Evolutionary conservation across 1,140 invertebrate genomes (phyloP).

Genomic region (Harlomillsia oculata): DNA sequence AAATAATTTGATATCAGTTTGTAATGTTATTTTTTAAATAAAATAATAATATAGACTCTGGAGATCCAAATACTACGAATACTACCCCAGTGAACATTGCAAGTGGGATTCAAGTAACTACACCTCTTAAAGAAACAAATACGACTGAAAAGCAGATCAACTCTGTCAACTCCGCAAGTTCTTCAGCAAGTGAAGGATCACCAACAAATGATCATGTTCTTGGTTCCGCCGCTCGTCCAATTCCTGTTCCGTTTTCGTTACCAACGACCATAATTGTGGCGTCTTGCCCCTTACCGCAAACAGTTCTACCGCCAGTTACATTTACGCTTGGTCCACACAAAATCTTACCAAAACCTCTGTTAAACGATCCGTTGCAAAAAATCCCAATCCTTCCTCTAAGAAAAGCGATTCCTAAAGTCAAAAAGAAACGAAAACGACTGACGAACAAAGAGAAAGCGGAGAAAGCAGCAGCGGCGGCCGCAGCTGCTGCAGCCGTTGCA

Average conservation of each 20-base stretch:
- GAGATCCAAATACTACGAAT: too few species aligned
- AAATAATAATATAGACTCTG: too few species aligned
- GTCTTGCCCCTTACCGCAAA: neutral
- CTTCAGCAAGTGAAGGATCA: neutral
- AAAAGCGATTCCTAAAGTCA: slow-evolving; percentile 3
- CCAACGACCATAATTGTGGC: slow-evolving; percentile 14
- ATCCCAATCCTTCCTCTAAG: slow-evolving; percentile 11
- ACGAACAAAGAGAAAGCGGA: neutral
- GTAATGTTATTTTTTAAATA: too few species aligned
- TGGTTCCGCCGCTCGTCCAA: neutral
- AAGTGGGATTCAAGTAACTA: too few species aligned
- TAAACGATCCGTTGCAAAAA: slow-evolving; percentile 5
- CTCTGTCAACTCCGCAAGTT: neutral
- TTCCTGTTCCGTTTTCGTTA: neutral
- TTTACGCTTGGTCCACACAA: neutral
- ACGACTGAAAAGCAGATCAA: neutral
- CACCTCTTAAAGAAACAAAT: slow-evolving; percentile 2
- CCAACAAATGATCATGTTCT: neutral
- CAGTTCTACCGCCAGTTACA: slow-evolving; percentile 8
- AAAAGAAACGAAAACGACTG: neutral
- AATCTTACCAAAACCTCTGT: slow-evolving; percentile 7
- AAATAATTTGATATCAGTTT: too few species aligned
- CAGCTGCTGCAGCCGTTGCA: too few species aligned
- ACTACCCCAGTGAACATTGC: too few species aligned
- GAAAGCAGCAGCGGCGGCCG: too few species aligned